Evolutionary conservation across 2,888 invertebrate genomes (phyloP).

Genomic region (Microdon myrmicae): DNA sequence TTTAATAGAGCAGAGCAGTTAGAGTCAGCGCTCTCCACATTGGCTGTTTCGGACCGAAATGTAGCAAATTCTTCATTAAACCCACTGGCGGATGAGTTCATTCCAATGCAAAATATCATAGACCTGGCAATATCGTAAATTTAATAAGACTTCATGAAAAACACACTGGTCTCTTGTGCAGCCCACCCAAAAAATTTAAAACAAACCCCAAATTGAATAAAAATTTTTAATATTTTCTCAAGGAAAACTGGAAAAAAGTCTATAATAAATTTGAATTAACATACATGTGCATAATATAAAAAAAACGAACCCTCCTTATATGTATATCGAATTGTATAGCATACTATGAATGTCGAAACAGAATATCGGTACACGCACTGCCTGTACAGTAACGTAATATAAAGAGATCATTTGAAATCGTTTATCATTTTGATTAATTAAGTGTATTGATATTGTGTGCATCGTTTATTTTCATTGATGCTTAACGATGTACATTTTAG

Average conservation of each 20-base stretch:
- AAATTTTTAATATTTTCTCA: constrained; percentile 26
- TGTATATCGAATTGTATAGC: no score
- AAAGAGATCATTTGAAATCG: no score
- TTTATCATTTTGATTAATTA: no score
- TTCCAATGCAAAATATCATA: constrained; percentile 70
- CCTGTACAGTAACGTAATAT: constrained; percentile 2
- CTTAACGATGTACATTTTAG: no score
- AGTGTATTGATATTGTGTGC: no score
- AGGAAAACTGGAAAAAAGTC: constrained; percentile 18
- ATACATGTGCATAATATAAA: no score
- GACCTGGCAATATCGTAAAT: constrained; percentile 62
- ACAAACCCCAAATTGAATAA: constrained; percentile 36
- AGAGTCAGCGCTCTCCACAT: constrained; percentile 63
- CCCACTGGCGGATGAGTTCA: constrained; percentile 87
- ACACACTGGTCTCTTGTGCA: constrained; percentile 22
- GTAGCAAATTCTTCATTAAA: constrained; percentile 79
- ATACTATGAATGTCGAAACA: constrained; percentile 6
- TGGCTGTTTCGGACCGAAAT: constrained; percentile 62
- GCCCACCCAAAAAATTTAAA: constrained; percentile 39
- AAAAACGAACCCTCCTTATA: no score
- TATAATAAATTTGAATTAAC: no score
- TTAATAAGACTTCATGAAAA: constrained; percentile 12
- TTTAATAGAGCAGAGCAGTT: constrained; percentile 60
- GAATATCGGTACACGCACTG: constrained; percentile 3
- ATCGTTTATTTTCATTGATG: no score